A percentile compares a stretch with the other conserved stretches of the same genome.
Evolutionary conservation across 2,113 vertebrate species (phyloP).

Genomic region (Scomber scombrus): DNA sequence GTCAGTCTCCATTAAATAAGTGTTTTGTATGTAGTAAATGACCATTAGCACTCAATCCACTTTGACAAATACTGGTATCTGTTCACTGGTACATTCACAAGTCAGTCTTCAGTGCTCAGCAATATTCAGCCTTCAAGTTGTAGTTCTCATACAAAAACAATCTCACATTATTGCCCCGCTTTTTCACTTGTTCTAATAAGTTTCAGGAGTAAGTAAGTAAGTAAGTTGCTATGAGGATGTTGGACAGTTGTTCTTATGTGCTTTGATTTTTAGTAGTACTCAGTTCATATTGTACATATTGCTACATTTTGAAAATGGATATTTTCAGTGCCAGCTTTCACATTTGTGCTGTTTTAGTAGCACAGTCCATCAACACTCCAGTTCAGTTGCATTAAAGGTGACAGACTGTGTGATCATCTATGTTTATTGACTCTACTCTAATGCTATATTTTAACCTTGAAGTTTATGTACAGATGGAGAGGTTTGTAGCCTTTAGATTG

Average conservation of each 20-base stretch:
- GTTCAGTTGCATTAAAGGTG: slow-evolving; percentile 9
- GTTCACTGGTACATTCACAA: neutral
- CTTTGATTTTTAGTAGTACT: neutral
- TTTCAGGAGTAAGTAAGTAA: no score
- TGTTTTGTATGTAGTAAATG: neutral
- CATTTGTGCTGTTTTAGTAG: neutral
- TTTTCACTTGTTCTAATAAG: neutral
- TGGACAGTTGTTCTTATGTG: neutral
- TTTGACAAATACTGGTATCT: neutral
- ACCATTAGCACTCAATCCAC: neutral
- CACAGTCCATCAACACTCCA: neutral
- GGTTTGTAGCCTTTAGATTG: neutral
- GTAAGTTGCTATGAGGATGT: neutral
- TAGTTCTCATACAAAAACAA: neutral
- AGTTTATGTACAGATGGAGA: neutral
- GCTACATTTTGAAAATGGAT: neutral
- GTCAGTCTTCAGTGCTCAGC: neutral
- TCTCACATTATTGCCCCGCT: neutral
- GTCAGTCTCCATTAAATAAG: slow-evolving; percentile 24
- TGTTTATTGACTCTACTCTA: neutral
- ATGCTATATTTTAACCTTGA: no score
- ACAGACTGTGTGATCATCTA: neutral
- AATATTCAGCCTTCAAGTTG: neutral
- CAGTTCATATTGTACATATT: neutral
- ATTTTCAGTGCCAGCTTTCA: neutral